Evolutionary conservation across 2,797 vertebrate genomes (phyloP).

Genomic region (Allobates femoralis): DNA sequence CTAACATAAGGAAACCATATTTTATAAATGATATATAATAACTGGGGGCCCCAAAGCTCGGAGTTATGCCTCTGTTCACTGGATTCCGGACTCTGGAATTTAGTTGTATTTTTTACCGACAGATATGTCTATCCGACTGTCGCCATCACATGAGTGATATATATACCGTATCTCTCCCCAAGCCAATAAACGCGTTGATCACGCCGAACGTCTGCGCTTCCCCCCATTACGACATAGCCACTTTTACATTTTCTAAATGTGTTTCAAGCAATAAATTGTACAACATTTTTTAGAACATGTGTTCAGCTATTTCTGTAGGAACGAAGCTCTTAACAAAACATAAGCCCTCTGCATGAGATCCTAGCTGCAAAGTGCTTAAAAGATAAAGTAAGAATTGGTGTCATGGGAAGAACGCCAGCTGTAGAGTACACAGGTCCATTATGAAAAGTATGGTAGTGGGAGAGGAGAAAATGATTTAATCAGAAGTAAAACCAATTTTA

Average conservation of each 20-base stretch:
- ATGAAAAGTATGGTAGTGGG: conserved; percentile 93
- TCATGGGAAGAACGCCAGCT: conserved; percentile 97
- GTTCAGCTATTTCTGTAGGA: conserved; percentile 89
- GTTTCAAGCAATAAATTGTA: conserved; percentile 87
- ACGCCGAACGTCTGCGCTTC: conserved; percentile 53
- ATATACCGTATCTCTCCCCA: not conserved
- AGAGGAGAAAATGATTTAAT: conserved; percentile 90
- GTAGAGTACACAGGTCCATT: conserved; percentile 91
- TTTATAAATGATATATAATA: no score
- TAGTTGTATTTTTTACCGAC: not conserved
- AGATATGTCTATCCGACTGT: not conserved
- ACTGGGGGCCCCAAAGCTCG: not conserved
- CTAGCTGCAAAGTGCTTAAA: conserved; percentile 88
- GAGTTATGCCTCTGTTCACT: not conserved
- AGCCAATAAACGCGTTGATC: conserved; percentile 9
- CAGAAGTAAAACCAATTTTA: conserved; percentile 97
- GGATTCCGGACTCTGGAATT: not conserved
- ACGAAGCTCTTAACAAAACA: conserved; percentile 89
- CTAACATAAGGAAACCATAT: no score
- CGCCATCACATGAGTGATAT: not conserved
- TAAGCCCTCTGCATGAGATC: conserved; percentile 88
- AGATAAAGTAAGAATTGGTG: conserved; percentile 88
- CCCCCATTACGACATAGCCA: conserved; percentile 78
- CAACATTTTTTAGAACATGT: conserved; percentile 88
- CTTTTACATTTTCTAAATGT: conserved; percentile 84